Percentiles rank a stretch among this genome's conserved stretches.
phyloP scores from a whole-genome alignment of 2,113 vertebrate genomes.

The Mungos mungo region DNA sequence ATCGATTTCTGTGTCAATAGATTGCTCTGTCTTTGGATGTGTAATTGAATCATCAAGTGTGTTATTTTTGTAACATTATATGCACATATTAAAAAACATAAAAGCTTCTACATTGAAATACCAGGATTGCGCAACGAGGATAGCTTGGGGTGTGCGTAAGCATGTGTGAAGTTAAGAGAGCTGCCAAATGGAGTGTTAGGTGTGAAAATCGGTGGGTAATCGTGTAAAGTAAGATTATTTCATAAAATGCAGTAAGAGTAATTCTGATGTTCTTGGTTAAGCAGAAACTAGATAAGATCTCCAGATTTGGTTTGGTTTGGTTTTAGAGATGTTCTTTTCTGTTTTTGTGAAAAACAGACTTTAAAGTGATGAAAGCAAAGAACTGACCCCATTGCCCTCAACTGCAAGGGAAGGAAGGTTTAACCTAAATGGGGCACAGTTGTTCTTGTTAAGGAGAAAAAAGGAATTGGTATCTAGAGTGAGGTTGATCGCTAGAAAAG shows the following conservation, averaged over 20 bases:
- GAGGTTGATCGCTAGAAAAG: slow-evolving; percentile 28
- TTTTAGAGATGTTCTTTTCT: slow-evolving; percentile 61
- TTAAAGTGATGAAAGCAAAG: slow-evolving; percentile 9
- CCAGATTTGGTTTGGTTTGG: slow-evolving; percentile 56
- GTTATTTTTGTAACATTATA: neutral
- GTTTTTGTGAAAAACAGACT: slow-evolving; percentile 54
- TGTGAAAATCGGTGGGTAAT: slow-evolving; percentile 9
- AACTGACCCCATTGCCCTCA: slow-evolving; percentile 39
- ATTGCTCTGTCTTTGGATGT: slow-evolving; percentile 4
- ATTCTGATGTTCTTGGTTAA: slow-evolving; percentile 56
- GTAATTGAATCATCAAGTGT: neutral
- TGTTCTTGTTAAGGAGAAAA: slow-evolving; percentile 9
- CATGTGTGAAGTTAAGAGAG: neutral
- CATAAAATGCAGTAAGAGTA: slow-evolving; percentile 21
- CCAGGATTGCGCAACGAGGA: neutral
- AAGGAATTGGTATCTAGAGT: neutral
- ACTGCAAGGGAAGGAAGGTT: slow-evolving; percentile 14
- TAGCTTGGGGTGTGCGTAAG: neutral
- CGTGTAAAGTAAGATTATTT: slow-evolving; percentile 16
- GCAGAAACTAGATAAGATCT: slow-evolving; percentile 70
- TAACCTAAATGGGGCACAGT: slow-evolving; percentile 38
- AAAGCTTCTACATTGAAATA: neutral
- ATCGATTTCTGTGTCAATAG: neutral
- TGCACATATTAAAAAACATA: neutral
- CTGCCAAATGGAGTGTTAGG: neutral